Percentiles rank a stretch among this genome's conserved stretches.
phyloP scores from a whole-genome alignment of 2,797 vertebrate genomes.

The Perodicticus potto region DNA sequence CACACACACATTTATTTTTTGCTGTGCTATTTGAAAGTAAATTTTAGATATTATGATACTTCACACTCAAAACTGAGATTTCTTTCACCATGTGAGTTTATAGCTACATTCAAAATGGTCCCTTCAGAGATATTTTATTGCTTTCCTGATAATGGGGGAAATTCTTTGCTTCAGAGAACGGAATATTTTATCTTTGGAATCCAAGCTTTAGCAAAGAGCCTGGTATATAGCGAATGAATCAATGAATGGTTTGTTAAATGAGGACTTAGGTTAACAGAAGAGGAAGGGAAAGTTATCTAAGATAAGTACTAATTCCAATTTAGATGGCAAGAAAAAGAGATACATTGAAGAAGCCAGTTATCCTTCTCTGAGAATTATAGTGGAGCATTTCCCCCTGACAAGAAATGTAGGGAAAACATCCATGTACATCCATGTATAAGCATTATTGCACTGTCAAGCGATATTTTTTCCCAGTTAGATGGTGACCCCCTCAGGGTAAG shows the following conservation, averaged over 20 bases:
- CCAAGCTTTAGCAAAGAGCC: slow-evolving; percentile 43
- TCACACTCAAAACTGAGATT: background rate
- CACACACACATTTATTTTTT: background rate
- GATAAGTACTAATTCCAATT: background rate
- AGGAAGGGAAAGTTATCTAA: slow-evolving; percentile 28
- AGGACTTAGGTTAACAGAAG: background rate
- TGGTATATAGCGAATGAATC: background rate
- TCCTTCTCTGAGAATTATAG: background rate
- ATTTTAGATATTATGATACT: slow-evolving; percentile 9
- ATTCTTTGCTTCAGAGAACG: slow-evolving; percentile 47
- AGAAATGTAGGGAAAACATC: background rate
- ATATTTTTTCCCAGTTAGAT: background rate
- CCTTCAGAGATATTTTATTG: slow-evolving; percentile 42
- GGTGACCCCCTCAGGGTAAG: background rate
- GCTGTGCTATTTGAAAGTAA: background rate
- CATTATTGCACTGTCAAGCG: background rate
- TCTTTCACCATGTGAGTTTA: slow-evolving; percentile 50
- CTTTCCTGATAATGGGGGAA: slow-evolving; percentile 22
- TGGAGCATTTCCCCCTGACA: background rate
- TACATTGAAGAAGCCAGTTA: background rate
- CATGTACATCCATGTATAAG: background rate
- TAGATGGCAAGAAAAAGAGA: slow-evolving; percentile 7
- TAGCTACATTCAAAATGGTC: slow-evolving; percentile 29
- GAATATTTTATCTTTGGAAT: slow-evolving; percentile 56
- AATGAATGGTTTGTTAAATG: slow-evolving; percentile 34